Evolutionary conservation across 2,113 vertebrate species (phyloP).

Genomic region (Triplophysa rosa): DNA sequence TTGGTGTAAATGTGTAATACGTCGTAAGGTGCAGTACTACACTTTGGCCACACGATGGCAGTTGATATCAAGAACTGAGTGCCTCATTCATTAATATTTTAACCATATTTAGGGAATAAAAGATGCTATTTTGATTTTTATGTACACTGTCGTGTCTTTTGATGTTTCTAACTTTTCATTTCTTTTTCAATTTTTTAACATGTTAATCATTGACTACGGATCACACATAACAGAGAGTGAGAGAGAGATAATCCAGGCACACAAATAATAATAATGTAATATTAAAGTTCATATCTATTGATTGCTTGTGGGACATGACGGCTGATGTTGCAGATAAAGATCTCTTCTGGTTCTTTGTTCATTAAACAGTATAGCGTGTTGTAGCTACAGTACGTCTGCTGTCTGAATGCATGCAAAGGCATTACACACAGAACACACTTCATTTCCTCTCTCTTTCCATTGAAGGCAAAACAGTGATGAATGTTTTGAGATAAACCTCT

Average conservation of each 20-base stretch:
- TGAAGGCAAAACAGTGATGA: slow-evolving; percentile 40
- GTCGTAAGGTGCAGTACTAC: slow-evolving; percentile 8
- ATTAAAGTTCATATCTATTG: slow-evolving; percentile 24
- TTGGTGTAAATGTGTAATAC: slow-evolving; percentile 2
- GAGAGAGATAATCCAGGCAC: background rate
- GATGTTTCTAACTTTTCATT: too few relatives aligned
- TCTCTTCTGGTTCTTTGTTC: slow-evolving; percentile 12
- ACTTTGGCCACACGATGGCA: slow-evolving; percentile 20
- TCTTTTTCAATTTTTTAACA: background rate
- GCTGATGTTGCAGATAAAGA: background rate
- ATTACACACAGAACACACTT: slow-evolving; percentile 31
- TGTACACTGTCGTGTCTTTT: background rate
- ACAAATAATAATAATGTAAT: slow-evolving; percentile 11
- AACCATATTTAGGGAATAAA: background rate
- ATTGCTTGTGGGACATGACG: background rate
- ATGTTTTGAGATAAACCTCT: slow-evolving; percentile 46
- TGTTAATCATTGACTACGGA: background rate
- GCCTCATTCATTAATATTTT: background rate
- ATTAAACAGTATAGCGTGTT: background rate
- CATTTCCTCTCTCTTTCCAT: slow-evolving; percentile 27
- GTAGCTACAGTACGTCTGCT: slow-evolving; percentile 1
- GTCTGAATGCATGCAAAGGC: slow-evolving; percentile 15
- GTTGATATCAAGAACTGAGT: background rate
- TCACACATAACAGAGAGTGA: background rate
- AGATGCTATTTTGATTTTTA: background rate